Base-by-base conservation (phyloP, 1,140 invertebrate genomes). In the Scaptomyza pallida region DNA sequence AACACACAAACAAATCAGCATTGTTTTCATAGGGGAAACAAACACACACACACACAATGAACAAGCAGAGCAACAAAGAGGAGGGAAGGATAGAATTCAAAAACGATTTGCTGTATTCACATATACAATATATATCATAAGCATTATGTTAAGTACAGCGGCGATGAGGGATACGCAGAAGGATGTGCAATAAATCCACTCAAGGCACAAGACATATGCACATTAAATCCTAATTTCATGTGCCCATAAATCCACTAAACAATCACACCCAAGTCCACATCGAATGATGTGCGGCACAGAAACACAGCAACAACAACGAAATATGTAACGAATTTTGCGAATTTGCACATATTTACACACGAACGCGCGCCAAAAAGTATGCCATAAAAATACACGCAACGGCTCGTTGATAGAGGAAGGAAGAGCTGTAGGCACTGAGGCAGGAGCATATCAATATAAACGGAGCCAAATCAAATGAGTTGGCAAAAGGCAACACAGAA, bases 211-310 rank as follows among this genome's bases (percentile, higher is more conserved):
- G 79, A 72, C 77, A 86, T 86, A 88, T 86, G 81, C 81, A 80
- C 81, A 85, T 85, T 85, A 85, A 86, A 85, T 85, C 81, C 81
- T 88, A 86, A 85, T 85, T 86, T 86, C 78, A 81, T 85, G 72
- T 85, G 77, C 77, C 82, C 81, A 85, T 85, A 85, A 85, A 85
- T 85, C 77, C 82, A 81, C 81, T 85, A 85, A 85, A 85, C 81
- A 85, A 85, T 85, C 81, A 85, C 81, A 85, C 82, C 64, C 70
- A 55, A 68, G 43, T 16, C 67, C 50, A 15, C 17, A 35, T 17
- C 19, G 50, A 65, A 77, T 69, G 75, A 70, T 67, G 79, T 41
- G 69, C 52, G 26, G 8, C 26, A 30, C 26, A n/a, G n/a, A n/a
- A n/a, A n/a, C n/a, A 8, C 26, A 30, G 6, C 23, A 26, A 23